Percentiles rank a stretch among this genome's conserved stretches.
Evolutionary conservation across 2,797 vertebrate species (phyloP).

Genomic region (Coracias cyanogaster): DNA sequence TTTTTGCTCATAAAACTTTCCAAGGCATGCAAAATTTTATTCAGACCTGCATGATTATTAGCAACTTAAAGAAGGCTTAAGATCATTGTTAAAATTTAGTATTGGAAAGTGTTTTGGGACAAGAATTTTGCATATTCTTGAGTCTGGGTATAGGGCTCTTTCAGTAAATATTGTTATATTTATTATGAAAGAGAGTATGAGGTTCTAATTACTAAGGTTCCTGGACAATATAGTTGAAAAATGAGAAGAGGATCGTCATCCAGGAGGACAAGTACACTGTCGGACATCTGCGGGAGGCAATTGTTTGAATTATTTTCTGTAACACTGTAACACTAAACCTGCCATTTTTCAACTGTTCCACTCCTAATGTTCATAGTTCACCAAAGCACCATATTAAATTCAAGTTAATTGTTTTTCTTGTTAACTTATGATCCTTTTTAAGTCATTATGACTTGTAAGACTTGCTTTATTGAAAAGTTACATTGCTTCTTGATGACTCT

Average conservation of each 20-base stretch:
- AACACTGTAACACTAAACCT: neutral
- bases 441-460: neutral
- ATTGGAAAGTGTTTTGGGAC: neutral
- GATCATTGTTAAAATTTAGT: neutral
- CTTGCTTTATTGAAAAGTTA: neutral
- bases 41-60: neutral
- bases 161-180: neutral
- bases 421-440: neutral
- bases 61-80: neutral
- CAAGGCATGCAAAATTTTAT: neutral
- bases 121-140: neutral
- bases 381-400: neutral
- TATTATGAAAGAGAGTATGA: neutral
- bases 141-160: accelerated
- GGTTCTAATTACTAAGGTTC: neutral
- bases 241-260: neutral
- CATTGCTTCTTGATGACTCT: neutral
- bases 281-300: neutral
- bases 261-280: neutral
- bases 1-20: neutral
- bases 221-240: neutral
- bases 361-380: neutral
- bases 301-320: neutral
- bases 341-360: neutral
- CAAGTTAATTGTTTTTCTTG: neutral